Evolutionary conservation across 2,113 vertebrate species (phyloP).

Genomic region (Egretta garzetta): DNA sequence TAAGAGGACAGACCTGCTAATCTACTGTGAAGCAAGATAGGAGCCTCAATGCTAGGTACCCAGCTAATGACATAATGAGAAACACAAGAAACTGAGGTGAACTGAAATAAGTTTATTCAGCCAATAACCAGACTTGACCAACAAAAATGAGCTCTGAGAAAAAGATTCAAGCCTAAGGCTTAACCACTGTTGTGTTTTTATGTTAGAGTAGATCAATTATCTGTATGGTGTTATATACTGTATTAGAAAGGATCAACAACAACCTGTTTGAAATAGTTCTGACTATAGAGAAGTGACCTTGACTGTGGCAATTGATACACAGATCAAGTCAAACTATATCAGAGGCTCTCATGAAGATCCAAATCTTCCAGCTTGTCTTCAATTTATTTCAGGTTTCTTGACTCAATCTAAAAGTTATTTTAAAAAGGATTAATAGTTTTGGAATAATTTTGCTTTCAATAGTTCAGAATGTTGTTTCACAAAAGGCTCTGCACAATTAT

Average conservation of each 20-base stretch:
- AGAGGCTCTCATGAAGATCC: background rate
- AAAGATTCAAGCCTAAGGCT: background rate
- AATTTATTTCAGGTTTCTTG: background rate
- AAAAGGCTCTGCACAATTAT: background rate
- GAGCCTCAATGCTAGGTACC: background rate
- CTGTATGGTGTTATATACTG: background rate
- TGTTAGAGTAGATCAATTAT: background rate
- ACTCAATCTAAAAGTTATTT: background rate
- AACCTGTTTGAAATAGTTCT: background rate
- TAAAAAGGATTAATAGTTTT: background rate
- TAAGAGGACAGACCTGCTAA: background rate
- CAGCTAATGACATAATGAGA: conserved; percentile 4
- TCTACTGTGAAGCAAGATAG: background rate
- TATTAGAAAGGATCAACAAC: background rate
- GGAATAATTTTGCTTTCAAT: background rate
- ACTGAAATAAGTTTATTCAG: background rate
- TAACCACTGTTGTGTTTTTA: background rate
- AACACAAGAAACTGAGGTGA: background rate
- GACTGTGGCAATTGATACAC: background rate
- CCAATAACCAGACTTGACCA: background rate
- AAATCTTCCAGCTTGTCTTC: background rate
- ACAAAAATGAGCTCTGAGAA: background rate
- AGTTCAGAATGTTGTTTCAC: background rate
- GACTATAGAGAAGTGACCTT: background rate
- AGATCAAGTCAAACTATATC: background rate